These are phyloP conservation scores for Julus scanicus DNA, from an alignment of 2,888 invertebrate genomes.

Conservation along the genomic window DNA sequence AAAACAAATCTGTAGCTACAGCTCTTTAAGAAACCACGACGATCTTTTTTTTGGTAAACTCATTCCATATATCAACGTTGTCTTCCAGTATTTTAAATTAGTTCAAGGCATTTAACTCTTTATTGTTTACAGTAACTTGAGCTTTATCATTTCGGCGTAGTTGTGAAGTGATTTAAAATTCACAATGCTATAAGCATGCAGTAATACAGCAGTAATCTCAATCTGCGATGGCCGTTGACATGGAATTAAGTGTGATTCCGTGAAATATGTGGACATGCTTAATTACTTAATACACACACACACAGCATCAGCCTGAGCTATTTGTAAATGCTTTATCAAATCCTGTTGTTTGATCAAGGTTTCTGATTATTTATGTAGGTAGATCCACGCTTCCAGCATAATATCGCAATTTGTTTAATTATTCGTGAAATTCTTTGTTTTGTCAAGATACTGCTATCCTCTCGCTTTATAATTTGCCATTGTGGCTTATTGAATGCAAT, in stretches of 20 bases:
- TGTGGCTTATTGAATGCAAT: slow-evolving; percentile 31
- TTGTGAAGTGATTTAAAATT: background rate
- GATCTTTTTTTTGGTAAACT: background rate
- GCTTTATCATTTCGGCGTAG: background rate
- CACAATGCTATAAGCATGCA: background rate
- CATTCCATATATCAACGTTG: no score
- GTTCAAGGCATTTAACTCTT: background rate
- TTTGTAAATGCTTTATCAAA: background rate
- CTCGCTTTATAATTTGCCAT: slow-evolving; percentile 2
- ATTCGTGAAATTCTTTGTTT: background rate
- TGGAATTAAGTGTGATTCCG: background rate
- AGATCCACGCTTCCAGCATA: background rate
- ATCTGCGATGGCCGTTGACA: background rate
- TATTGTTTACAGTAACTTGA: background rate
- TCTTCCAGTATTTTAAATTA: background rate
- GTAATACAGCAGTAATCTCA: background rate
- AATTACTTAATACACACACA: background rate
- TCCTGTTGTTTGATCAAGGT: background rate
- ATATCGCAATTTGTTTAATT: background rate
- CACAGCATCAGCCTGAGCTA: background rate
- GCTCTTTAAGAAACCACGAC: background rate
- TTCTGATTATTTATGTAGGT: background rate
- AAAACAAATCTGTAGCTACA: background rate
- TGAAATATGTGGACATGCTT: background rate
- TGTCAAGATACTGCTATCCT: background rate